Conservation (phyloP, 2,888 invertebrate species). For the Belgica antarctica region DNA sequence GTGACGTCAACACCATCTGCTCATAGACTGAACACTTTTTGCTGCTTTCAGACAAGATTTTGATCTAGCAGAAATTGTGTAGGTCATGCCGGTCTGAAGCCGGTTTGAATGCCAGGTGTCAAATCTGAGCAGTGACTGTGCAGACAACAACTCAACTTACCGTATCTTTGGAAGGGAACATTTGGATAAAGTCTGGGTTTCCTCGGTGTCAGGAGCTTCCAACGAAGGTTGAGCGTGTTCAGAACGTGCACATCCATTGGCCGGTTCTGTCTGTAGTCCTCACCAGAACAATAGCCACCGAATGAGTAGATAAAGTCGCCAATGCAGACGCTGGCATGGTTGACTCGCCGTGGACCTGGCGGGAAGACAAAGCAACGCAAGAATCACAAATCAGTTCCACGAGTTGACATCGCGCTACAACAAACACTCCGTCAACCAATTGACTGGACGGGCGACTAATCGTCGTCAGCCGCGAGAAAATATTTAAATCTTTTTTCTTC, state of each 20-base stretch:
- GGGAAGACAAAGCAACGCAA: background rate
- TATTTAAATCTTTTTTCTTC: too few relatives aligned
- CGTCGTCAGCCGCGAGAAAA: too few relatives aligned
- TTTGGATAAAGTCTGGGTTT: constrained; percentile 58
- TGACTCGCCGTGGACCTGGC: constrained; percentile 80
- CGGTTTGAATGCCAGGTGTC: too few relatives aligned
- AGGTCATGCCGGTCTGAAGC: too few relatives aligned
- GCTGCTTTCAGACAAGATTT: too few relatives aligned
- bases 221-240: constrained; percentile 67
- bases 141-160: too few relatives aligned
- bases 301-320: constrained; percentile 81
- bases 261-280: constrained; percentile 70
- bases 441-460: background rate
- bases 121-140: too few relatives aligned
- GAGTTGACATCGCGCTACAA: background rate
- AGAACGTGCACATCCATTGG: constrained; percentile 86
- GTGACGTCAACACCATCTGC: too few relatives aligned
- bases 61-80: too few relatives aligned
- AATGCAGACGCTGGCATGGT: constrained; percentile 85
- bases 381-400: background rate
- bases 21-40: too few relatives aligned
- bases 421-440: background rate
- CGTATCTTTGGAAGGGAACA: constrained; percentile 69
- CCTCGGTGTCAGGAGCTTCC: constrained; percentile 60
- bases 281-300: constrained; percentile 87